These are phyloP conservation scores for Amphimedon queenslandica DNA, from an alignment of 37 sponge, comb jelly and placozoan genomes.

Conservation along the genomic window DNA sequence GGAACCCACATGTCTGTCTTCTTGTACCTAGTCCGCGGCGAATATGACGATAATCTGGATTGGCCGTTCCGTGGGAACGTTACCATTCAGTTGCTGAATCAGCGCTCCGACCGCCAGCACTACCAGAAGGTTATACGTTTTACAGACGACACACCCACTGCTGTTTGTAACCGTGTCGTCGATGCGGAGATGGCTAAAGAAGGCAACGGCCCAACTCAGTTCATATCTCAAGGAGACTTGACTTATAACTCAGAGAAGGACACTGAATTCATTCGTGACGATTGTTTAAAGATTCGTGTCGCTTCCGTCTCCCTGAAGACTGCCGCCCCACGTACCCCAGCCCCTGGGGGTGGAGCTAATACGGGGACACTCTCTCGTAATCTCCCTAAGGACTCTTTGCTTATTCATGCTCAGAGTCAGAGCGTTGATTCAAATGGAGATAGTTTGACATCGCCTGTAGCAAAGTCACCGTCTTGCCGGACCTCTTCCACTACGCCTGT, in stretches of 20 bases:
- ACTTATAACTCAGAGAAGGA: neutral
- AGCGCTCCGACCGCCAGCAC: neutral
- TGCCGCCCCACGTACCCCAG: neutral
- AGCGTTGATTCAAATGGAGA: no score
- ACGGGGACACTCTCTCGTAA: neutral
- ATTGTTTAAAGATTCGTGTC: neutral
- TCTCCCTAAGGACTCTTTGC: neutral
- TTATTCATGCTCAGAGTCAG: no score
- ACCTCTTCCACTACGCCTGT: no score
- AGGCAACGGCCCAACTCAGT: neutral
- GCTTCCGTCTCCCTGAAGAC: neutral
- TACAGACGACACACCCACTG: neutral
- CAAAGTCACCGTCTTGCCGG: no score
- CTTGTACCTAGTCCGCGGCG: neutral
- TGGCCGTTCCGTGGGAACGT: neutral
- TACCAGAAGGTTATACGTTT: neutral
- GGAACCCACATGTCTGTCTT: neutral
- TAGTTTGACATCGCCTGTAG: no score
- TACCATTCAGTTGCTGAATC: neutral
- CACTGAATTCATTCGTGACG: constrained; percentile 1
- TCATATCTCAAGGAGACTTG: neutral
- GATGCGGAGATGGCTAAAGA: neutral
- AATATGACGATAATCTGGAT: constrained; percentile 7
- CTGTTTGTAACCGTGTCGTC: neutral
- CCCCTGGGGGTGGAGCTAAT: no score